These are phyloP conservation scores for Meiosimyza platycephala DNA, from an alignment of 2,888 invertebrate genomes.

Conservation along the genomic window DNA sequence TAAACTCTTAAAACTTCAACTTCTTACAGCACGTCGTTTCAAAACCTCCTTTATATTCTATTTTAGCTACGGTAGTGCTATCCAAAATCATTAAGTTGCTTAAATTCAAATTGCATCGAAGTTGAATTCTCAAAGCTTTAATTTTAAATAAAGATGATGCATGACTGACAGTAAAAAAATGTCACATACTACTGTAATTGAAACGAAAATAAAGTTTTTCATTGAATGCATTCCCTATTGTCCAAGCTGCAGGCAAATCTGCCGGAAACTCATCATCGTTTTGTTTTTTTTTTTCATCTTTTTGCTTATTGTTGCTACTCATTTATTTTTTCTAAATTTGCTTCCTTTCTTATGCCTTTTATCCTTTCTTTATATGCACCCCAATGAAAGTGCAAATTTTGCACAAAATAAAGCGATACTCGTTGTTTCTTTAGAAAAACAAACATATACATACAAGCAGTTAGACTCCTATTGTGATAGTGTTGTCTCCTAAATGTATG, in stretches of 20 bases:
- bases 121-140: too few species aligned
- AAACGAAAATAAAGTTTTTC: too few species aligned
- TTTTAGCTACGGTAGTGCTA: too few species aligned
- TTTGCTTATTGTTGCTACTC: background rate
- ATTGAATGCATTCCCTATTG: too few species aligned
- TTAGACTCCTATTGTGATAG: slow-evolving; percentile 21
- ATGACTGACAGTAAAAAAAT: too few species aligned
- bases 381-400: slow-evolving; percentile 15
- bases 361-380: background rate
- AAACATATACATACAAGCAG: slow-evolving; percentile 3
- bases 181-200: too few species aligned
- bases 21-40: too few species aligned
- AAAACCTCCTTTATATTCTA: too few species aligned
- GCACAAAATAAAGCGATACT: slow-evolving; percentile 58
- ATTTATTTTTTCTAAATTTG: slow-evolving; percentile 16
- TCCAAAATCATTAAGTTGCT: too few species aligned
- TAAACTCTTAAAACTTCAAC: too few species aligned
- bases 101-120: too few species aligned
- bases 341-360: slow-evolving; percentile 12
- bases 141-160: too few species aligned
- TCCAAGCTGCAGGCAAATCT: background rate
- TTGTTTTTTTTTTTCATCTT: slow-evolving; percentile 41
- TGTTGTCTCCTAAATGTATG: slow-evolving; percentile 27
- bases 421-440: slow-evolving; percentile 48
- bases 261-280: slow-evolving; percentile 57